Conservation (phyloP, 2,797 vertebrate species). For the Falco berigora region DNA sequence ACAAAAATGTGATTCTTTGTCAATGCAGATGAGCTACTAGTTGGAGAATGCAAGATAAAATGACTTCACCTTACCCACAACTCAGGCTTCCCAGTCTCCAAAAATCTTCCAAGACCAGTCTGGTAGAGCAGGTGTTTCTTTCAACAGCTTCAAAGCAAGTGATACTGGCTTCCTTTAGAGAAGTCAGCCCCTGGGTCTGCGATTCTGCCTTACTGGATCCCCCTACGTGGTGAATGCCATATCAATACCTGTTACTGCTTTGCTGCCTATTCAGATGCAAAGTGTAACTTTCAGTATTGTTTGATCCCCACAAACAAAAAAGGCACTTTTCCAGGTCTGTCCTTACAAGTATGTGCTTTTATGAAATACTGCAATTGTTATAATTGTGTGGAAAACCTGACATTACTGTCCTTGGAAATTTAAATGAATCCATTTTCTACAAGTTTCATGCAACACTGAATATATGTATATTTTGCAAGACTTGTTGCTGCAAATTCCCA, state of each 20-base stretch:
- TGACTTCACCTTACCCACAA: not conserved
- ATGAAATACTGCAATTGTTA: not conserved
- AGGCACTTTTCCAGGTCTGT: not conserved
- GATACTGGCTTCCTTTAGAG: not conserved
- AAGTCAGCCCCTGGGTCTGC: not conserved
- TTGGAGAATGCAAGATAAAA: not conserved
- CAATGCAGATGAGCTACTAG: not conserved
- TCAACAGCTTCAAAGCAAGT: not conserved
- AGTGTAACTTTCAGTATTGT: not conserved
- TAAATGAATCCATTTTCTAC: not conserved
- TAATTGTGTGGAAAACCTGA: not conserved
- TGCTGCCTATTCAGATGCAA: not conserved
- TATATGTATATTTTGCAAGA: not conserved
- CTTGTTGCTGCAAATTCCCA: not conserved
- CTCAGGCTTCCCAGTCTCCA: not conserved
- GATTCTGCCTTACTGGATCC: not conserved
- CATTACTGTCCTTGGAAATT: not conserved
- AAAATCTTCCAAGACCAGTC: not conserved
- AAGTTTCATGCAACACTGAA: not conserved
- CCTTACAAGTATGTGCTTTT: not conserved
- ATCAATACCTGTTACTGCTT: not conserved
- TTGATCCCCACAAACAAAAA: not conserved
- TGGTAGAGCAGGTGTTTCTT: not conserved
- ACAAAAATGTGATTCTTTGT: not conserved
- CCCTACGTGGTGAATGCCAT: rapidly evolving